Evolutionary conservation across 1,140 invertebrate species (phyloP).

Genomic region (Andrena cerasifolii): DNA sequence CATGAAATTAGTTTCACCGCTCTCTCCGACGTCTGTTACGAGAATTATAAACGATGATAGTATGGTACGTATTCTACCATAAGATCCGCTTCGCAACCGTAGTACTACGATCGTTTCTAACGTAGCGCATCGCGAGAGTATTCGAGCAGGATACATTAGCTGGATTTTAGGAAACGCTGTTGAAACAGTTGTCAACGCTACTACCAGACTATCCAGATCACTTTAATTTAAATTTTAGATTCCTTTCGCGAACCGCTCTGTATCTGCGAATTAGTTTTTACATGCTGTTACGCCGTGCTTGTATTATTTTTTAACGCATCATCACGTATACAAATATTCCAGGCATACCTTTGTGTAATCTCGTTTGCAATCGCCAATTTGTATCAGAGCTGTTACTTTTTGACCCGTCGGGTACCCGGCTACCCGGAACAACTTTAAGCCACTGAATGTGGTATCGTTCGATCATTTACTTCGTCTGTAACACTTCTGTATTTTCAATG

Average conservation of each 20-base stretch:
- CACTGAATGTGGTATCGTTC: no score
- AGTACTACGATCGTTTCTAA: background rate
- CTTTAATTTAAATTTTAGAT: no score
- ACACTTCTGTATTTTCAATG: slow-evolving; percentile 1
- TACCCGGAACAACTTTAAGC: no score
- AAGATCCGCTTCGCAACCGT: background rate
- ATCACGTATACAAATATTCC: slow-evolving; percentile 5
- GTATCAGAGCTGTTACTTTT: no score
- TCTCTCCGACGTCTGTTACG: background rate
- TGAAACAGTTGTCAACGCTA: no score
- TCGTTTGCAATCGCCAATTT: no score
- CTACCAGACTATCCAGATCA: no score
- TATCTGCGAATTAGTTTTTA: background rate
- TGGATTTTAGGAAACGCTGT: no score
- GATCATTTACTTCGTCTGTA: slow-evolving; percentile 13
- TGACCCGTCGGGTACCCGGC: no score
- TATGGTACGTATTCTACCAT: background rate
- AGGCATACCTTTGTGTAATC: background rate
- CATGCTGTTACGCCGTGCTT: background rate
- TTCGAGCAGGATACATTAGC: background rate
- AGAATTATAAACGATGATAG: background rate
- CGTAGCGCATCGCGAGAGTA: background rate
- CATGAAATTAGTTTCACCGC: slow-evolving; percentile 14
- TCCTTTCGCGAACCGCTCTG: background rate
- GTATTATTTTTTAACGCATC: slow-evolving; percentile 10